Conservation (phyloP, 2,888 invertebrate genomes). For the Dryadula phaetusa region DNA sequence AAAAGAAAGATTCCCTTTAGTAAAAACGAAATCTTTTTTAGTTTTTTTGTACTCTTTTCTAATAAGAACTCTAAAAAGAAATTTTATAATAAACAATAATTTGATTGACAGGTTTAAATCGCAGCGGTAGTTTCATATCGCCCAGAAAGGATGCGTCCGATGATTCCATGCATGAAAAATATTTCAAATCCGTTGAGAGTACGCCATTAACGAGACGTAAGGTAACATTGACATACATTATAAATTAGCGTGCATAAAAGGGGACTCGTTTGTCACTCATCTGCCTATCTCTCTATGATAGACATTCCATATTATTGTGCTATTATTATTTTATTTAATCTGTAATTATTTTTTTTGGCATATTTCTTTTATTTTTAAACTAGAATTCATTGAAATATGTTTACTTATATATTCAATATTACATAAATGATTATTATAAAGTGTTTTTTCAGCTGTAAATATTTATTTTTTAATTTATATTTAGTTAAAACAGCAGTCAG, state of each 20-base stretch:
- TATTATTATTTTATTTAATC: conserved; percentile 16
- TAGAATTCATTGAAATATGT: too few relatives aligned
- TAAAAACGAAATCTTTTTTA: too few relatives aligned
- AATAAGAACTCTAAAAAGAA: too few relatives aligned
- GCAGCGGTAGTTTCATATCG: conserved; percentile 84
- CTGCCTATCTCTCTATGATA: conserved; percentile 16
- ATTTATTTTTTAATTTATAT: conserved; percentile 14
- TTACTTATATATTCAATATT: too few relatives aligned
- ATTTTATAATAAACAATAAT: neutral
- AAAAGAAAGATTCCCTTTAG: too few relatives aligned
- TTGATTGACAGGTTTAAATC: conserved; percentile 69
- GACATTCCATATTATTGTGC: conserved; percentile 10
- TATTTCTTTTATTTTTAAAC: too few relatives aligned
- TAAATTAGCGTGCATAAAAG: conserved; percentile 23
- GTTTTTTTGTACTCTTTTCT: too few relatives aligned
- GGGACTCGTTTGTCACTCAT: conserved; percentile 21
- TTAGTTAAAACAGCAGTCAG: conserved; percentile 77
- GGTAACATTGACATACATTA: conserved; percentile 54
- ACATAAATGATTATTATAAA: too few relatives aligned
- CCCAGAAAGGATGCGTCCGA: conserved; percentile 87
- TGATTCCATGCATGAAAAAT: conserved; percentile 93
- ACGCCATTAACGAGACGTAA: conserved; percentile 86
- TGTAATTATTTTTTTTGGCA: neutral
- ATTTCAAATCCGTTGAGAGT: conserved; percentile 89
- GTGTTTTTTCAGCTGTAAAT: neutral